A percentile compares a stretch with the other conserved stretches of the same genome.
phyloP scores from a whole-genome alignment of 2,888 invertebrate genomes.

The Caenorhabditis sp. region DNA sequence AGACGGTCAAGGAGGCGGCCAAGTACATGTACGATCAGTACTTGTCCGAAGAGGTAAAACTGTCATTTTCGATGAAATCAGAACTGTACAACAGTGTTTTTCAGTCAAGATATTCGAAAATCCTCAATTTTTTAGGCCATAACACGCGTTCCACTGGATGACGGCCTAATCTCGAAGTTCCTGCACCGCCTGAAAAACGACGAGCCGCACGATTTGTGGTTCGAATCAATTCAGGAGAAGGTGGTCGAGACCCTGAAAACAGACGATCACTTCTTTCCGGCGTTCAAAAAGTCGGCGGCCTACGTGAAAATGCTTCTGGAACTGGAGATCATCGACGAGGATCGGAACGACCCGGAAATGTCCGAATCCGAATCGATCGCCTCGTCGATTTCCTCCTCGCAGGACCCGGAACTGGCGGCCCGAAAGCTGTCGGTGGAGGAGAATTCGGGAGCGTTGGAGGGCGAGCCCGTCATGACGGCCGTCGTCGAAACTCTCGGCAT shows the following conservation, averaged over 20 bases:
- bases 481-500: slow-evolving; percentile 76
- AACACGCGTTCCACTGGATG: slow-evolving; percentile 84
- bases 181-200: slow-evolving; percentile 84
- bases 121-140: slow-evolving; percentile 81
- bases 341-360: slow-evolving; percentile 33
- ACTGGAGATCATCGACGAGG: slow-evolving; percentile 83
- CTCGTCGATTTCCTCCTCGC: slow-evolving; percentile 35
- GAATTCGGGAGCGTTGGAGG: slow-evolving; percentile 7
- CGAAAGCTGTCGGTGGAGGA: slow-evolving; percentile 9
- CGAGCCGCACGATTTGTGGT: slow-evolving; percentile 85
- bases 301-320: slow-evolving; percentile 86
- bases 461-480: slow-evolving; percentile 60
- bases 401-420: slow-evolving; percentile 14
- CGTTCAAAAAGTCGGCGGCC: slow-evolving; percentile 84
- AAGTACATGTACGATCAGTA: slow-evolving; percentile 87
- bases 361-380: slow-evolving; percentile 43
- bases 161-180: slow-evolving; percentile 83
- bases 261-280: slow-evolving; percentile 84
- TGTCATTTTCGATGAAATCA: background rate
- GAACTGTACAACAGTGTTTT: no score
- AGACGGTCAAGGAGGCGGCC: slow-evolving; percentile 84
- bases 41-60: slow-evolving; percentile 84
- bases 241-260: slow-evolving; percentile 80
- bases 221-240: slow-evolving; percentile 86
- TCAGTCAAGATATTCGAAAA: no score